Conservation (phyloP, 1,140 invertebrate species). For the Solenopsis invicta region DNA sequence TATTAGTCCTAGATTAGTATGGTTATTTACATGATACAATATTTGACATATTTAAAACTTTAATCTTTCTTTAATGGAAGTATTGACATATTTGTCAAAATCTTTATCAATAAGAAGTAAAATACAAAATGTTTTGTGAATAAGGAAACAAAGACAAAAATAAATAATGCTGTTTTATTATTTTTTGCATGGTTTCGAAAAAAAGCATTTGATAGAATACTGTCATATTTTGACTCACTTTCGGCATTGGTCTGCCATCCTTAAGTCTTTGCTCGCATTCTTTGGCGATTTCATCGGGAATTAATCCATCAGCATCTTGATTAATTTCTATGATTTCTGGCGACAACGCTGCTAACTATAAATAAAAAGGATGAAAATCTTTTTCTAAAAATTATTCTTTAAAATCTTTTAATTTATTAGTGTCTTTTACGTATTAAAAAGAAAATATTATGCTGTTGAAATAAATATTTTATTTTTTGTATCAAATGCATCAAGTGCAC, state of each 20-base stretch:
- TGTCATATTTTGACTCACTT: constrained; percentile 78
- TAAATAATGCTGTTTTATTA: constrained; percentile 6
- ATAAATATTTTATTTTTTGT: constrained; percentile 8
- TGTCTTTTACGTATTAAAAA: not conserved
- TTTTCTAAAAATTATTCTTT: not conserved
- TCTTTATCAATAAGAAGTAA: not conserved
- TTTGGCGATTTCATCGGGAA: constrained; percentile 79
- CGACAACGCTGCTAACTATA: constrained; percentile 77
- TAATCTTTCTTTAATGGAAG: too few relatives aligned
- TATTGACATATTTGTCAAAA: not conserved
- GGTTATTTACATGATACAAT: not conserved
- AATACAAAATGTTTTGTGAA: not conserved
- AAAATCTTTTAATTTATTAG: not conserved
- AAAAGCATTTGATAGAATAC: not conserved
- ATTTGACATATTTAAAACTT: not conserved
- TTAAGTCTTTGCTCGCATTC: constrained; percentile 77
- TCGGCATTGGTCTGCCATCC: constrained; percentile 77
- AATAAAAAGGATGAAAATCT: not conserved
- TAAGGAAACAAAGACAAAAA: not conserved
- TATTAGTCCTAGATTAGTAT: too few relatives aligned
- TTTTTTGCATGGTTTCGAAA: not conserved
- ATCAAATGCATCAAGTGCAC: not conserved
- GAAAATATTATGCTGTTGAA: not conserved
- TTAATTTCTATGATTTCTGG: constrained; percentile 80
- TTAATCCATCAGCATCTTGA: constrained; percentile 83